Conservation (phyloP, 2,888 invertebrate species). For the Argyra leucocephala region DNA sequence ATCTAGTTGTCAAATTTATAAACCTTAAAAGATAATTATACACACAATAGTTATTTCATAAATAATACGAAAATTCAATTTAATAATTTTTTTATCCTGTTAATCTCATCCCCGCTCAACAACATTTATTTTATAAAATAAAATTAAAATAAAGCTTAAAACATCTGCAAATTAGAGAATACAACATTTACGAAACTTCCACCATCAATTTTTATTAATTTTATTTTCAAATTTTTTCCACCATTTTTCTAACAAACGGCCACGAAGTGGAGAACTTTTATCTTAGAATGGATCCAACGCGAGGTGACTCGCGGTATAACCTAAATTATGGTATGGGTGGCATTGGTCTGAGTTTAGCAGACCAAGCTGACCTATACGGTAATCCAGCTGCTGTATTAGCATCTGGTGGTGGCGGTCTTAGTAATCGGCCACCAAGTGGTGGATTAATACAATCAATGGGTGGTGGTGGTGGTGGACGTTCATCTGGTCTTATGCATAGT, state of each 20-base stretch:
- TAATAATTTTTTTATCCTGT: no score
- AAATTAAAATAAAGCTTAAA: no score
- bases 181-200: no score
- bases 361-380: constrained; percentile 72
- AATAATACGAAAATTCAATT: no score
- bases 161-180: no score
- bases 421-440: constrained; percentile 52
- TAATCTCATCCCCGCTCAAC: no score
- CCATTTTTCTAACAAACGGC: constrained; percentile 23
- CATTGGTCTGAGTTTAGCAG: constrained; percentile 71
- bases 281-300: constrained; percentile 71
- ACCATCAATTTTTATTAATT: no score
- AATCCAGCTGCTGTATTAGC: constrained; percentile 41
- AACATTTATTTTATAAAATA: no score
- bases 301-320: constrained; percentile 83
- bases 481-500: constrained; percentile 48
- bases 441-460: constrained; percentile 45
- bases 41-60: no score
- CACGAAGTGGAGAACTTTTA: constrained; percentile 42
- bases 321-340: constrained; percentile 69
- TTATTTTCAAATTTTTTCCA: neutral
- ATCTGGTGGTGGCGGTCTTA: constrained; percentile 25
- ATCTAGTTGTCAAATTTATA: no score
- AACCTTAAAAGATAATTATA: no score
- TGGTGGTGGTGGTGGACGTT: constrained; percentile 30